Evolutionary conservation across 2,888 invertebrate genomes (phyloP), one percentile per base, ranked within the genome.

Genomic region (Schizaphis graminum): DNA sequence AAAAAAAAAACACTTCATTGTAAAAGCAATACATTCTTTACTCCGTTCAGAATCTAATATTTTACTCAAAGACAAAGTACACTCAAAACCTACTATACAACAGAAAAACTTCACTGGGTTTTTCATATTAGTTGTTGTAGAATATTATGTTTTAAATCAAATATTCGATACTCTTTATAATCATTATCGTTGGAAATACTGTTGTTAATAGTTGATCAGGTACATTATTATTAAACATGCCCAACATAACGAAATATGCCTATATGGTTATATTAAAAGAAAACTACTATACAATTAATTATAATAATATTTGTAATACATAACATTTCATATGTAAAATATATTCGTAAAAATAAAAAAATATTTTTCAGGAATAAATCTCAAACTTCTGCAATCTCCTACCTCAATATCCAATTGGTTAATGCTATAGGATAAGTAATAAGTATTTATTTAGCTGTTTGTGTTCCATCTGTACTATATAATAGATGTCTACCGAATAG

Each of bases 401-500:
- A 35, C 91, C 91, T 91, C 91, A 91, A 91, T 77, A 84, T 67
- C 26, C 35, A 35, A 49, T 91, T 53, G 41, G 53, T 91, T 91
- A 91, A 91, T 77, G 53, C 84, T 28, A 53, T 3, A 11, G 8
- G 13, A n/a, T 67, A 1, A n/a, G 3, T 10, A 41, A n/a, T 77
- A 53, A 53, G 8, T 77, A 77, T 86, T 61, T 47, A 47, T 90
- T 67, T 91, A 49, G 49, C 49, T 8, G 11, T 47, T 67, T 2
- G 5, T 41, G 11, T 11, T 53, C 10, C 44, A 90, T 10, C 47
- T 28, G 21, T 87, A 47, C 44, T 47, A n/a, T 67, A 47, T 67
- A 67, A 49, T 87, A 67, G 47, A 90, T 90, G n/a, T 47, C n/a
- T 26, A 35, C n/a, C n/a, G 13, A 91, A 91, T 91, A 47, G 90